Base-by-base conservation (phyloP, 2,797 vertebrate genomes). In the Peromyscus eremicus region DNA sequence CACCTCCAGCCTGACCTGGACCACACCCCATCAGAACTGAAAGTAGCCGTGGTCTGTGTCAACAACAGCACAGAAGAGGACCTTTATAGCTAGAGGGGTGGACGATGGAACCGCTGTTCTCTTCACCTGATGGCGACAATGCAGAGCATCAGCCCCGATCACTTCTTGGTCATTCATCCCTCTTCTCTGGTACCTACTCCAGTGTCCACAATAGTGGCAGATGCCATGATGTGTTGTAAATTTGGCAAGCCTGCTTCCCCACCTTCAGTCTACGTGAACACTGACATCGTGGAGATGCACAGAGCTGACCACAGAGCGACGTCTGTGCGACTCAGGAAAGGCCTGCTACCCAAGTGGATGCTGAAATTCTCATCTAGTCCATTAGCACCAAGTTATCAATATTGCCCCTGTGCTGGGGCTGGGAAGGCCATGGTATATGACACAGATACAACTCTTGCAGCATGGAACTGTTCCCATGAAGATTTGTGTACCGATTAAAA, bases 151-250 rank as follows among this genome's bases (percentile, higher is more conserved):
- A 64, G 11, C 55, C 46, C 60, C 4, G 29, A 46, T 23, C 21
- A 7, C 17, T 94, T 66, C 34, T 79, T 19, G 40, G 25, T 43
- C 32, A 21, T 32, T 92, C 32, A 16, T 43, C 34, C 32, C 60
- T 40, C 19, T 62, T 3, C 77, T 82, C 46, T 85, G 77, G 4
- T 40, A 60, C 37, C 10, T 29, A 40, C 29, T 76, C 12, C 52
- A 64, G 60, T 52, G 13, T 93, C 52, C 57, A 5, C 13, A 68
- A 64, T 10, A n/a, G 49, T 62, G 66, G 27, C 17, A n/a, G 73
- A 70, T 32, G 8, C 57, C 1, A 0, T 1, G 0, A 10, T 27
- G 6, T 0, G 0, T 2, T 16, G 12, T 25, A 93, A 57, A 46
- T 43, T 21, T 27, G 29, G 34, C 17, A 34, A 57, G 79, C 37